Percentiles rank a stretch among this genome's conserved stretches.
phyloP scores from a whole-genome alignment of 64 coral and sea anemone genomes.

The Stylophora pistillata region DNA sequence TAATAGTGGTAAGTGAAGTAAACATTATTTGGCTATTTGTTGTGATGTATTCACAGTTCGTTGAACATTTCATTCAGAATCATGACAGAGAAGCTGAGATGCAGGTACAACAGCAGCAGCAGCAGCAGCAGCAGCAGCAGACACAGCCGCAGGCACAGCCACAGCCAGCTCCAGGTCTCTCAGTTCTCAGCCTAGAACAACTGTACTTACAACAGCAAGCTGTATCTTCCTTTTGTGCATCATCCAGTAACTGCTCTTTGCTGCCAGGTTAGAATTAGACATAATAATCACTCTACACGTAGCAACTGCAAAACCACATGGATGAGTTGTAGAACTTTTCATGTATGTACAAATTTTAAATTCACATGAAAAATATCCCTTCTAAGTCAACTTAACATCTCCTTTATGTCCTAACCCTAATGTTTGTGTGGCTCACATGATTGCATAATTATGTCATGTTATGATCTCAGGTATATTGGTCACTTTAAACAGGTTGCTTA shows the following conservation, averaged over 20 bases:
- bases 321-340: neutral
- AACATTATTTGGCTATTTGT: too few species aligned
- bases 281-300: neutral
- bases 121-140: too few species aligned
- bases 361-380: too few species aligned
- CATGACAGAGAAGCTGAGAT: constrained; percentile 4
- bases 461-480: too few species aligned
- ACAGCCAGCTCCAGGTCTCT: constrained; percentile 14
- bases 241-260: neutral
- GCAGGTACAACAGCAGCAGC: neutral
- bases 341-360: too few species aligned
- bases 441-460: too few species aligned
- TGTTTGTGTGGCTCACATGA: too few species aligned
- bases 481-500: too few species aligned
- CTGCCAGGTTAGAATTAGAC: constrained; percentile 38
- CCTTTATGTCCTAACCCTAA: too few species aligned
- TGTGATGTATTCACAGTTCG: neutral
- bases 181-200: constrained; percentile 43
- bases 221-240: neutral
- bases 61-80: neutral
- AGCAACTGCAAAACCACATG: neutral
- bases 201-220: constrained; percentile 68
- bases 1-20: neutral
- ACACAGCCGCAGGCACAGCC: neutral
- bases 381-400: too few species aligned